Evolutionary conservation across 2,888 invertebrate genomes (phyloP).

Genomic region (Ferdinandea cuprea): DNA sequence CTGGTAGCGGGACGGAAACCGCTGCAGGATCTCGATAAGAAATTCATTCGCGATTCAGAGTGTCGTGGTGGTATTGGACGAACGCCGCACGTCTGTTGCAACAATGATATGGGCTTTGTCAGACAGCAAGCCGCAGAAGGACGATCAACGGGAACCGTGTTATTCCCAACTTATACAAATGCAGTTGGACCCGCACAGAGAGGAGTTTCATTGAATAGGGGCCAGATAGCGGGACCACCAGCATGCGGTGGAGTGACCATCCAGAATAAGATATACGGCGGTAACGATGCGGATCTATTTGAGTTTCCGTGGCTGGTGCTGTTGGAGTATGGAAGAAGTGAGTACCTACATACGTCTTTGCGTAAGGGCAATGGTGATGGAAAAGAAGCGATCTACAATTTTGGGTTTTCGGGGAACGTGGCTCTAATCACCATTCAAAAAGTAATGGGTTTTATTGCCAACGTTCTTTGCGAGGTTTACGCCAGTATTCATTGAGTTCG

Average conservation of each 20-base stretch:
- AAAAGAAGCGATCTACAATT: not conserved
- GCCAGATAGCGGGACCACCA: conserved; percentile 77
- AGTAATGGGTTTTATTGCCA: too few relatives aligned
- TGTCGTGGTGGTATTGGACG: conserved; percentile 77
- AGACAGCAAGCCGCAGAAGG: conserved; percentile 44
- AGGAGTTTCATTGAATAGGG: not conserved
- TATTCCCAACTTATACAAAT: conserved; percentile 30
- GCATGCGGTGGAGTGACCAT: conserved; percentile 80
- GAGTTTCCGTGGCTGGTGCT: conserved; percentile 89
- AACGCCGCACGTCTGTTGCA: conserved; percentile 80
- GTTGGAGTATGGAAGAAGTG: conserved; percentile 84
- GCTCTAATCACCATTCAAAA: too few relatives aligned
- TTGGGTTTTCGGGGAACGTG: not conserved
- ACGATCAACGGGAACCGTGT: conserved; percentile 24
- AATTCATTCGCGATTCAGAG: conserved; percentile 79
- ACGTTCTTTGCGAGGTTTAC: too few relatives aligned
- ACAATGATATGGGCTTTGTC: conserved; percentile 78
- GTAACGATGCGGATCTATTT: conserved; percentile 85
- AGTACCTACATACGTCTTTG: conserved; percentile 55
- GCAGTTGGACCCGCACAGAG: conserved; percentile 2
- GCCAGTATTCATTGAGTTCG: too few relatives aligned
- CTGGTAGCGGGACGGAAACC: conserved; percentile 76
- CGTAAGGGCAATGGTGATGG: conserved; percentile 5
- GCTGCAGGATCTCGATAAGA: conserved; percentile 76
- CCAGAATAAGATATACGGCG: conserved; percentile 86